Conservation (phyloP, 2,113 vertebrate species). For the Melanostigma gelatinosum region DNA sequence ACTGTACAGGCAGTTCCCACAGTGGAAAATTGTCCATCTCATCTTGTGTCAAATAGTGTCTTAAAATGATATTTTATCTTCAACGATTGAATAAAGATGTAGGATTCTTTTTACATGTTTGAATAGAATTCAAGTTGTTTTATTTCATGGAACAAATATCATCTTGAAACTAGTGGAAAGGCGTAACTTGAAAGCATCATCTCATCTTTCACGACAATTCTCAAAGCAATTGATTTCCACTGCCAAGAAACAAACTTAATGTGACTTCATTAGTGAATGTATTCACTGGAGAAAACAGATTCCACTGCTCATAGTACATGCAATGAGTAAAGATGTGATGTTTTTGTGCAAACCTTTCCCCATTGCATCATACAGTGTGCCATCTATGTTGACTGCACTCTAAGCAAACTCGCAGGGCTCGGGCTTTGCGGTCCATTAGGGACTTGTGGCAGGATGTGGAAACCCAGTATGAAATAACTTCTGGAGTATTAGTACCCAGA, state of each 20-base stretch:
- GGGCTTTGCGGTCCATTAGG: slow-evolving; percentile 37
- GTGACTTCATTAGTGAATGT: not conserved
- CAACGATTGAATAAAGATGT: not conserved
- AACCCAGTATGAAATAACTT: slow-evolving; percentile 51
- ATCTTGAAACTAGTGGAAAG: not conserved
- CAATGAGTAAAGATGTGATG: not conserved
- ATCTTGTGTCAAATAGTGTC: slow-evolving; percentile 5
- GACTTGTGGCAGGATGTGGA: slow-evolving; percentile 64
- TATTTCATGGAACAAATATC: not conserved
- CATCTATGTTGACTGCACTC: slow-evolving; percentile 37
- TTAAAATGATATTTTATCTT: not conserved
- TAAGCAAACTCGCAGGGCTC: slow-evolving; percentile 42
- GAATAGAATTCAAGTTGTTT: not conserved
- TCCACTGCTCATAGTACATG: not conserved
- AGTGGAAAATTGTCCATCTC: not conserved
- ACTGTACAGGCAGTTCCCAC: slow-evolving; percentile 15
- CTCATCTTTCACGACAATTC: not conserved
- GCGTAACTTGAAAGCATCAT: not conserved
- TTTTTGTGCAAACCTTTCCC: slow-evolving; percentile 13
- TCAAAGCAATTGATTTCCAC: not conserved
- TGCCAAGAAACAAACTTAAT: not conserved
- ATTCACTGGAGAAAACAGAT: slow-evolving; percentile 14
- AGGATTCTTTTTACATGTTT: not conserved
- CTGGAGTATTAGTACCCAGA: slow-evolving; percentile 53
- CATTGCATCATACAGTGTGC: slow-evolving; percentile 43